Evolutionary conservation across 2,797 vertebrate species (phyloP), one percentile per base, ranked within the genome.

Genomic region (Acanthopagrus latus): DNA sequence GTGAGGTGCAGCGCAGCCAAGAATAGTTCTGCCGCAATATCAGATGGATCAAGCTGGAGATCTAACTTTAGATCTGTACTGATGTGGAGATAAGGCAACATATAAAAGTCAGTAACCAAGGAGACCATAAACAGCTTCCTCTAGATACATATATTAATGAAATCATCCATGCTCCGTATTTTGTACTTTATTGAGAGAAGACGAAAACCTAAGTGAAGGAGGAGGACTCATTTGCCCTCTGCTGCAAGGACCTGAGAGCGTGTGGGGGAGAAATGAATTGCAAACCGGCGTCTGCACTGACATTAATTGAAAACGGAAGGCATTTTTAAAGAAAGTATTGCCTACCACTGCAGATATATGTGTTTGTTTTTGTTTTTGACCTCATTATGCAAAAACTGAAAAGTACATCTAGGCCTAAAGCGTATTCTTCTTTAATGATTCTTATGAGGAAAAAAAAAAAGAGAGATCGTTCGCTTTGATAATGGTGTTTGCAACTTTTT

Each of bases 311-410:
- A 84, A 78, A 73, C 7, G 64, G 33, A 83, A 60, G 8, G 33
- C 21, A 68, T 51, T 64, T 46, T 46, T 46, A 58, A 43, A 58
- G 21, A 65, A 82, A 69, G 71, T 51, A 23, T 70, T 55, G 12
- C 68, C 38, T 41, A 59, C 47, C 62, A 48, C 55, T 69, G 67
- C 56, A 78, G 58, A 82, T 63, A 46, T 64, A 71, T 78, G 67
- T 67, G 33, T 68, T 58, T 60, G 50, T 23, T 58, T 71, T 83
- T 79, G 52, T 78, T 77, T 85, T 78, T 72, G 59, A 87, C 80
- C 63, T 84, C 69, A 82, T 82, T 86, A 74, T 82, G 62, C 81
- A 74, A 76, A 64, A 71, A 73, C 64, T 43, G 23, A 71, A 33
- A 74, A 86, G 78, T 47, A 74, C 70, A 85, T 38, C n/a, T 25